Evolutionary conservation across 2,888 invertebrate genomes (phyloP), one percentile per base, ranked within the genome.

Genomic region (Brachypalpus laphriformis): DNA sequence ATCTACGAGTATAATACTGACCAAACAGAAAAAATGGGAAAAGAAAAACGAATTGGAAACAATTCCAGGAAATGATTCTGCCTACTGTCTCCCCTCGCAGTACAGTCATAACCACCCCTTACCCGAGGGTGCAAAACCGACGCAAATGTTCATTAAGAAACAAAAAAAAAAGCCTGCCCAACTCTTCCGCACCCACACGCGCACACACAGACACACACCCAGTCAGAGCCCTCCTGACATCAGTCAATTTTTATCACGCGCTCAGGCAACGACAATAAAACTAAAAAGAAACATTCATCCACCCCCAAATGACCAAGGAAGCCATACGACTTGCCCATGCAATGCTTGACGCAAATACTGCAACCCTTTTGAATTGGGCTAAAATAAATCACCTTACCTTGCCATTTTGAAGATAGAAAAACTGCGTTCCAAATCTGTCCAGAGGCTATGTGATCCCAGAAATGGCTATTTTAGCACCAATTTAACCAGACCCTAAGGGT

Each of bases 11-110:
- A 31, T 22, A 47, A 37, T 28, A 72, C 63, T 66, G 65, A 57
- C 66, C 66, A 47, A 63, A 37, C 16, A 57, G 40, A 49, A 16
- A 14, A 28, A 5, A 51, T 37, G 34, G 47, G 18, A 20, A 45
- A 54, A 70, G 59, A 9, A 34, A 37, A 31, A 75, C 28, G 16
- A 37, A 68, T 56, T 54, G 34, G 28, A 68, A 66, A 72, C 72
- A 72, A 56, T 78, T 74, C 34, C 66, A 66, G 78, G 83, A 78
- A 83, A 80, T 74, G 61, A 61, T 68, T 83, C 18, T 49, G 14
- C 42, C 31, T 7, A 37, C 18, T 49, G 14, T 34, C 31, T 7
- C 25, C 61, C 51, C 54, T 28, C 40, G 6, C 6, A 56, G 20
- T 40, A 9, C 28, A 56, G 37, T 11, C 56, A 65, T 34, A 65